These are phyloP conservation scores for Dermolepida albohirtum DNA, from an alignment of 2,888 invertebrate species.

Conservation along the genomic window DNA sequence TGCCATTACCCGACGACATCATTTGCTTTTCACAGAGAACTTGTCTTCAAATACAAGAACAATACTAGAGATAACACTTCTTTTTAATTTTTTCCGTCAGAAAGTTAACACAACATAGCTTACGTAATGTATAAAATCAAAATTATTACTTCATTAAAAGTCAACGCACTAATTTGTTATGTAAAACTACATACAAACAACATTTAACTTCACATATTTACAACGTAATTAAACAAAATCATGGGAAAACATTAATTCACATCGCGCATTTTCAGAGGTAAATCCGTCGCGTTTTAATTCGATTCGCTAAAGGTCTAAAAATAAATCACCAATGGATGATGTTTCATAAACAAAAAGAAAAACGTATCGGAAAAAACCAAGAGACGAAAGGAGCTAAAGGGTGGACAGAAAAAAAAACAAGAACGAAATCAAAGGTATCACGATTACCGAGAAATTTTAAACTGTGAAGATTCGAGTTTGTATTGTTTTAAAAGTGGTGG, in stretches of 20 bases:
- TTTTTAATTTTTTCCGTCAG: not conserved
- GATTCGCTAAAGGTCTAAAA: no score
- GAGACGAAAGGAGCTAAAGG: constrained; percentile 6
- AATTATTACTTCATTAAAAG: not conserved
- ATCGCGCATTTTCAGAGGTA: not conserved
- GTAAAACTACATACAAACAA: no score
- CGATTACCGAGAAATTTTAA: constrained; percentile 49
- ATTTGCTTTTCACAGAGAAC: constrained; percentile 47
- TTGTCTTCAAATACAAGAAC: not conserved
- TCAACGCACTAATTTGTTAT: not conserved
- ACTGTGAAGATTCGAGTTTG: constrained; percentile 47
- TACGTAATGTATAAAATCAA: not conserved
- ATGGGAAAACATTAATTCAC: constrained; percentile 13
- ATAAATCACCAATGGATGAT: no score
- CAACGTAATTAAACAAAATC: no score
- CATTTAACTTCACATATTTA: no score
- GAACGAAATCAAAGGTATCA: constrained; percentile 43
- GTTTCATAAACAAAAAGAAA: not conserved
- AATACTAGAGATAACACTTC: not conserved
- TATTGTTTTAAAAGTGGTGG: constrained; percentile 43
- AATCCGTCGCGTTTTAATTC: not conserved
- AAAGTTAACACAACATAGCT: no score
- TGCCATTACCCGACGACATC: constrained; percentile 75
- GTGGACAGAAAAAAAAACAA: constrained; percentile 9
- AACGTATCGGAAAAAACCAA: not conserved